Evolutionary conservation across 2,113 vertebrate genomes (phyloP).

Genomic region (Elgaria multicarinata): DNA sequence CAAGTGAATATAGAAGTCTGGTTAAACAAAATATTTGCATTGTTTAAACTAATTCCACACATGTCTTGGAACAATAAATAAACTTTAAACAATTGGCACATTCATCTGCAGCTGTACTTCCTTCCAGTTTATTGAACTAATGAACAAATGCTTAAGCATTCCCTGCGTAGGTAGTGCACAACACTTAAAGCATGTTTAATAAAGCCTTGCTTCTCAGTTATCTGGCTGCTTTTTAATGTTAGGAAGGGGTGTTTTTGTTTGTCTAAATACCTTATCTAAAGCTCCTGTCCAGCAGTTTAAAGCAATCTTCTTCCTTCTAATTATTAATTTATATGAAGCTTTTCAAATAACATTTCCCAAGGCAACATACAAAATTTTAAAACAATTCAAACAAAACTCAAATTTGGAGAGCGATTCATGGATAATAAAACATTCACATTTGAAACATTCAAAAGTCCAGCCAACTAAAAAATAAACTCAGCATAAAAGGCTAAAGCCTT

Average conservation of each 20-base stretch:
- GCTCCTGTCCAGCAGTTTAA: neutral
- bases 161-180: neutral
- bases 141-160: neutral
- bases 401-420: too few species aligned
- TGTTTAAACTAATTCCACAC: neutral
- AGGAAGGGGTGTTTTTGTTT: neutral
- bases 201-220: neutral
- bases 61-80: neutral
- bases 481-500: too few species aligned
- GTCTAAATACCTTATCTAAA: neutral
- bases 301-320: too few species aligned
- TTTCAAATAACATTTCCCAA: too few species aligned
- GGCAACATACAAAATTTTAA: too few species aligned
- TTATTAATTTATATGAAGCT: too few species aligned
- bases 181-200: neutral
- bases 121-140: neutral
- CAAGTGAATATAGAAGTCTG: neutral
- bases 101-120: neutral
- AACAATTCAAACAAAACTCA: too few species aligned
- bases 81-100: neutral
- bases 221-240: neutral
- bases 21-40: neutral
- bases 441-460: too few species aligned
- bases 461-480: too few species aligned
- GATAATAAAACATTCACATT: too few species aligned